Base-by-base conservation (phyloP, 2,888 invertebrate species). In the Amorpha juglandis region DNA sequence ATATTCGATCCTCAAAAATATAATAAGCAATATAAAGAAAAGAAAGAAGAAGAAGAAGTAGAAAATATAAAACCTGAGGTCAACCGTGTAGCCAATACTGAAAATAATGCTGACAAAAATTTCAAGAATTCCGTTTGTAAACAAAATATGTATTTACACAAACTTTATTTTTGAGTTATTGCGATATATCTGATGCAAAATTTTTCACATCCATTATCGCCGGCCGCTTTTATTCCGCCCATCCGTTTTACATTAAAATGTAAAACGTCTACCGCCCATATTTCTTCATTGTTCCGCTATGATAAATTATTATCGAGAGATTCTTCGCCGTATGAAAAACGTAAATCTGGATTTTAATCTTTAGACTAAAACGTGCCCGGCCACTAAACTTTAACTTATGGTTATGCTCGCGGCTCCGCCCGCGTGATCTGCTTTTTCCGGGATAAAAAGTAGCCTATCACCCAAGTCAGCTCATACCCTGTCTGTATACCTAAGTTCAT, bases 141-240 rank as follows among this genome's bases (percentile, higher is more conserved):
- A 58, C 48, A 65, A 16, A 50, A 50, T 50, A 47, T 48, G 48
- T 58, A 58, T 65, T 45, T 55, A 55, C 58, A 48, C 45, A 35
- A 65, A 35, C 58, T 50, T 65, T 42, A 58, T 65, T 65, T 65
- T 65, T 65, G 48, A 58, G 48, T 65, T 65, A 14, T 33, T 65
- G 35, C 55, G 55, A 65, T 65, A 58, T 58, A 35, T 48, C 48
- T 35, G 64, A 48, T 65, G 64, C 35, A 65, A 55, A 33, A 58
- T 65, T 65, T 58, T 65, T 50, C 55, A 48, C 47, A n/a, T 64
- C 53, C 45, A 55, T 33, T 64, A 53, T 64, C 53, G 47, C 45
- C 33, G 53, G 45, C 45, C 27, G 53, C 16, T 64, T 55, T 47
- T 53, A 64, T 64, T 53, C 47, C 11, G 53, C 27, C 53, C 53